These are phyloP conservation scores for Spheniscus mendiculus DNA, from an alignment of 2,113 vertebrate species.

Conservation along the genomic window DNA sequence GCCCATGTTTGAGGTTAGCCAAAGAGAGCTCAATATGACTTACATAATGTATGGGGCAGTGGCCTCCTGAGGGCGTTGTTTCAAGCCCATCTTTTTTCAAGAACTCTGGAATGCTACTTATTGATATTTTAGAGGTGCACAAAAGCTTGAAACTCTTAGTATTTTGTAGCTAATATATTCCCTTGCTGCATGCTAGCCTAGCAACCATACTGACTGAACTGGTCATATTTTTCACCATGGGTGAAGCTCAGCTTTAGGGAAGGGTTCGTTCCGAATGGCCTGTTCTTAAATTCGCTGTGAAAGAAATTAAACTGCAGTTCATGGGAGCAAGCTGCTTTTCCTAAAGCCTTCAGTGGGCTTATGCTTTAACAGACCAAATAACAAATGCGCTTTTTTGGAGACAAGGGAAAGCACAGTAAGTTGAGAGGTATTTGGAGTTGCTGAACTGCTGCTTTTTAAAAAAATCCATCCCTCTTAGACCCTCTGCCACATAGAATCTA, in stretches of 20 bases:
- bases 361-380: conserved; percentile 14
- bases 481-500: not conserved
- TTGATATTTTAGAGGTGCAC: conserved; percentile 54
- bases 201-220: conserved; percentile 7
- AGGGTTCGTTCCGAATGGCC: not conserved
- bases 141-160: conserved; percentile 20
- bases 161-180: conserved; percentile 64
- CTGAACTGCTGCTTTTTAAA: conserved; percentile 5
- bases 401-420: not conserved
- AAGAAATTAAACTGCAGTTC: conserved; percentile 49
- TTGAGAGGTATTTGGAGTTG: conserved; percentile 25
- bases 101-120: conserved; percentile 12
- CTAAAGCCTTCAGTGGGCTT: conserved; percentile 8
- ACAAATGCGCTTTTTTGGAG: not conserved
- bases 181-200: conserved; percentile 15
- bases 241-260: conserved; percentile 41
- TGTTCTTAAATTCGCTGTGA: conserved; percentile 9
- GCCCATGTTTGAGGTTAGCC: not conserved
- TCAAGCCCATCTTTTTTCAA: conserved; percentile 38
- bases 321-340: not conserved
- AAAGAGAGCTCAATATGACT: not conserved
- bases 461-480: not conserved
- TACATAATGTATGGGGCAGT: not conserved
- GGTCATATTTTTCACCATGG: not conserved
- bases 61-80: conserved; percentile 14